phyloP scores from a whole-genome alignment of 2,888 invertebrate genomes.

The Crocallis elinguaria region DNA sequence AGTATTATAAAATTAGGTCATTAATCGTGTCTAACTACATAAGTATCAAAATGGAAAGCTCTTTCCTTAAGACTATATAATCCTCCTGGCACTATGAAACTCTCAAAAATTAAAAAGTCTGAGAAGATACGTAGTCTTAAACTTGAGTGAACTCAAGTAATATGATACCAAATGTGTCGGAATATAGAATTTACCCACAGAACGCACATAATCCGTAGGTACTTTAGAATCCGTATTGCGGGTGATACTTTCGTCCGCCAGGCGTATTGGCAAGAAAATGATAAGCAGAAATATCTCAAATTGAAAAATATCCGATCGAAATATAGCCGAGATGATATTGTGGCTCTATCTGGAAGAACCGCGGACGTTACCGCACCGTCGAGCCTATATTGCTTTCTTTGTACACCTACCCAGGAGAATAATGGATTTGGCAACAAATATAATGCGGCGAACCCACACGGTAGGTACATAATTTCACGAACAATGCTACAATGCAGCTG shows the following conservation, averaged over 20 bases:
- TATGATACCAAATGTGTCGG: not conserved
- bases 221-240: slow-evolving; percentile 16
- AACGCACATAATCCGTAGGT: slow-evolving; percentile 1
- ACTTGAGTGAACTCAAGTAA: not conserved
- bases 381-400: slow-evolving; percentile 55
- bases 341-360: slow-evolving; percentile 44
- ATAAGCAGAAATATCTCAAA: slow-evolving; percentile 55
- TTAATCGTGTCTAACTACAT: no score
- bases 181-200: slow-evolving; percentile 9
- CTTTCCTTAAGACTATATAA: no score
- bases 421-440: slow-evolving; percentile 55
- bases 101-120: no score
- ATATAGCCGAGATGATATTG: slow-evolving; percentile 53
- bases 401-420: slow-evolving; percentile 44
- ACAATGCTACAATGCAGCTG: slow-evolving; percentile 19
- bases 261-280: slow-evolving; percentile 42
- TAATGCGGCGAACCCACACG: slow-evolving; percentile 23
- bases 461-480: slow-evolving; percentile 9
- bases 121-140: not conserved
- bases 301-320: slow-evolving; percentile 58
- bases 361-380: slow-evolving; percentile 51
- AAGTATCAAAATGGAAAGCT: no score
- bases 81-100: no score
- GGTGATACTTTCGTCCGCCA: slow-evolving; percentile 12
- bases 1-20: no score